Conservation (phyloP, 2,797 vertebrate genomes). For the Muscicapa comitata region DNA sequence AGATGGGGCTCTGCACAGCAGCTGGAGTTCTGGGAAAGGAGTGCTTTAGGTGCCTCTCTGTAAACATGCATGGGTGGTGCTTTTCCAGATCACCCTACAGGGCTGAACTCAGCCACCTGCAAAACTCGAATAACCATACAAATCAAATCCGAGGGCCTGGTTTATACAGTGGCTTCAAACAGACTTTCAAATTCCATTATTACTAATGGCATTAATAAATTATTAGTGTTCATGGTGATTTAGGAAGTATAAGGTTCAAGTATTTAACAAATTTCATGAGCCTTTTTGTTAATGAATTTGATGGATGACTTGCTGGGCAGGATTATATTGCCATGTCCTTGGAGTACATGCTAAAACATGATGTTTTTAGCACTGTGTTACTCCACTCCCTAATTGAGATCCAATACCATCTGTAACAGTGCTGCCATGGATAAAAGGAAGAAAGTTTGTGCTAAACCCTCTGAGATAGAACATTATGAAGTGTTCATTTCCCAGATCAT, state of each 20-base stretch:
- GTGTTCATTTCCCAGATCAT: conserved; percentile 36
- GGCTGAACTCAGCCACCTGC: background rate
- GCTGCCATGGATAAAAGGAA: background rate
- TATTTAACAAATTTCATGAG: background rate
- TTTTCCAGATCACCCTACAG: background rate
- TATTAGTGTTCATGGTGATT: background rate
- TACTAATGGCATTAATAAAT: background rate
- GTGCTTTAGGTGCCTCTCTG: background rate
- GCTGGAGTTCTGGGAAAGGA: background rate
- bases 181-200: background rate
- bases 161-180: background rate
- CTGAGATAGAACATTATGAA: background rate
- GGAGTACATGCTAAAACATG: accelerated
- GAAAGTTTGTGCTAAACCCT: conserved; percentile 8
- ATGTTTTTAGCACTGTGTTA: background rate
- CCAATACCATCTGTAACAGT: background rate
- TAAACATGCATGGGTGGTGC: background rate
- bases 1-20: background rate
- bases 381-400: background rate
- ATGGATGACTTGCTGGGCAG: background rate
- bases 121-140: background rate
- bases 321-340: background rate
- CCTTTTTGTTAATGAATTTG: background rate
- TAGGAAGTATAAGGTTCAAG: background rate
- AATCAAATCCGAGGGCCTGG: background rate